phyloP scores from a whole-genome alignment of 2,797 vertebrate species.

The Clarias fuscus region DNA sequence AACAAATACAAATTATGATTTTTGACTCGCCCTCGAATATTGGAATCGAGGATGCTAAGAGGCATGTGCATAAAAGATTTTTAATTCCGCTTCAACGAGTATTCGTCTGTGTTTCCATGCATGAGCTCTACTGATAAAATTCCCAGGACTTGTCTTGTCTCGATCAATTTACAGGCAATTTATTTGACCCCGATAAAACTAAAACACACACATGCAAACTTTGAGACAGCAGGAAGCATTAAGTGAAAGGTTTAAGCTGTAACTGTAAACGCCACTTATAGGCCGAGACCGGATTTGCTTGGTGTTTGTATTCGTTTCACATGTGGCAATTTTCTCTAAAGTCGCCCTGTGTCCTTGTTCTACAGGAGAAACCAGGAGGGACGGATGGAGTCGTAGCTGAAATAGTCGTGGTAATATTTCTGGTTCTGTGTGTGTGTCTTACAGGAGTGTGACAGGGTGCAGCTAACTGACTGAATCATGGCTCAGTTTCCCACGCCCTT shows the following conservation, averaged over 20 bases:
- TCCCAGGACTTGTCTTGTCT: background rate
- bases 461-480: slow-evolving; percentile 87
- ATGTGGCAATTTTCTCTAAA: slow-evolving; percentile 10
- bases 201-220: background rate
- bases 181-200: background rate
- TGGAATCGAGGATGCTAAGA: background rate
- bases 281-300: background rate
- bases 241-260: background rate
- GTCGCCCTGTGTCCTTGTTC: slow-evolving; percentile 20
- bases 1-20: too few relatives aligned
- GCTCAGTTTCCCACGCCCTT: slow-evolving; percentile 96
- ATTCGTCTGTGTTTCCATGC: background rate
- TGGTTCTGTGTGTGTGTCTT: slow-evolving; percentile 58
- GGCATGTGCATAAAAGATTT: background rate
- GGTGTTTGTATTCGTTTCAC: slow-evolving; percentile 10
- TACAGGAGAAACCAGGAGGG: background rate
- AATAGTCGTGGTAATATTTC: slow-evolving; percentile 12
- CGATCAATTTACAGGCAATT: background rate
- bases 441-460: slow-evolving; percentile 78
- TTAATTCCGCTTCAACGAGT: background rate
- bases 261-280: slow-evolving; percentile 38
- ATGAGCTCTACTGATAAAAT: too few relatives aligned
- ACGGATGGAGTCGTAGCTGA: background rate
- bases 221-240: background rate
- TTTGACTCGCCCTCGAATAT: too few relatives aligned